Conservation (phyloP, 2,888 invertebrate species). For the Tribolium freemani region DNA sequence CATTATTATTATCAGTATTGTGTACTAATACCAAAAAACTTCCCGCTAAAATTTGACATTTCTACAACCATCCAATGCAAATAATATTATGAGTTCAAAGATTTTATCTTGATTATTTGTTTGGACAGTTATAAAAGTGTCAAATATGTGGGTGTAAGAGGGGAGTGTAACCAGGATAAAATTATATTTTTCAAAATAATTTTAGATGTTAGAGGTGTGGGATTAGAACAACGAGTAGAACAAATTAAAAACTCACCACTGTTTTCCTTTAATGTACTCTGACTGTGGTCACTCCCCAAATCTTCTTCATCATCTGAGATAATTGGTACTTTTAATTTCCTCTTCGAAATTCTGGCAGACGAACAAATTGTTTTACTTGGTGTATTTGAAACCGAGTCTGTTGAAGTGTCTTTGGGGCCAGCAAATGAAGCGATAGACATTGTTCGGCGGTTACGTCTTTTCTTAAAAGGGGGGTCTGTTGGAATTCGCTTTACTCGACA, state of each 20-base stretch:
- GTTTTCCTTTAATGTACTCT: background rate
- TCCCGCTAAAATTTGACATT: no score
- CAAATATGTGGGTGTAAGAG: no score
- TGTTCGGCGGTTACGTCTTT: background rate
- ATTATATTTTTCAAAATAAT: background rate
- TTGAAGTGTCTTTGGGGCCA: background rate
- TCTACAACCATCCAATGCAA: no score
- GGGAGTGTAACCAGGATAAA: no score
- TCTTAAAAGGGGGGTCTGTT: background rate
- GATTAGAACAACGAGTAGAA: no score
- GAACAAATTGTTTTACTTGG: background rate
- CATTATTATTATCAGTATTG: no score
- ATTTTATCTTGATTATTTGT: no score
- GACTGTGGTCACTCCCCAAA: background rate
- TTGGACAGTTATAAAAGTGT: no score
- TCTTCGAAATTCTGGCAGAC: conserved; percentile 2
- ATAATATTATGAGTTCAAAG: no score
- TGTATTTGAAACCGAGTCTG: background rate
- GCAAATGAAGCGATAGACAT: background rate
- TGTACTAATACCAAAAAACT: no score
- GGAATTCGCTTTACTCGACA: background rate
- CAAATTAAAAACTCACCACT: background rate
- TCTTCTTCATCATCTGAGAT: conserved; percentile 24
- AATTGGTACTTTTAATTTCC: conserved; percentile 13
- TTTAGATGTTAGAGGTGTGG: background rate